Conservation (phyloP, 2,797 vertebrate genomes). For the Channallabes apus region DNA sequence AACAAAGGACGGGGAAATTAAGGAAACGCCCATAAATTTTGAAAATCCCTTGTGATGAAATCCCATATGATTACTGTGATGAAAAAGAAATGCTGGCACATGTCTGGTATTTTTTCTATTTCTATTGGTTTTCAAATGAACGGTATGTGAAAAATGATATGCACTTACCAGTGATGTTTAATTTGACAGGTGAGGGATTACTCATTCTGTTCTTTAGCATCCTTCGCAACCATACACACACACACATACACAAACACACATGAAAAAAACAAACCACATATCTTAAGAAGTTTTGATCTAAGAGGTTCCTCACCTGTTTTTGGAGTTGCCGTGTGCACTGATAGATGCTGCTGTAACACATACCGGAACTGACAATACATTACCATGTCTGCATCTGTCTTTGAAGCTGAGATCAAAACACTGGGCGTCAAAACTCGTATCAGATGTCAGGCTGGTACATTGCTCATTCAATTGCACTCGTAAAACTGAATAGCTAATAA, state of each 20-base stretch:
- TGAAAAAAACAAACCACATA: not conserved
- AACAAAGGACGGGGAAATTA: not conserved
- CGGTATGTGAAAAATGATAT: not conserved
- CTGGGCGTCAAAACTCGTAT: not conserved
- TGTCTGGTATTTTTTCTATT: not conserved
- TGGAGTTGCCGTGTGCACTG: not conserved
- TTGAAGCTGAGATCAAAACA: conserved; percentile 16
- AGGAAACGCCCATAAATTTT: not conserved
- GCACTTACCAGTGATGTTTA: not conserved
- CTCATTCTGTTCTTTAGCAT: not conserved
- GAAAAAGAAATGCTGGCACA: not conserved
- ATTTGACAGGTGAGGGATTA: not conserved
- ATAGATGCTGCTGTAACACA: not conserved
- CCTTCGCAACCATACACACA: conserved; percentile 6
- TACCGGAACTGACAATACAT: not conserved
- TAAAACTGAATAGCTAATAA: not conserved
- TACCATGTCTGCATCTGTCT: not conserved
- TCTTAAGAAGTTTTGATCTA: not conserved
- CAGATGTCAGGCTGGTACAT: not conserved
- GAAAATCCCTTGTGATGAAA: not conserved
- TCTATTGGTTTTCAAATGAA: not conserved
- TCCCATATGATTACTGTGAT: not conserved
- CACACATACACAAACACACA: not conserved
- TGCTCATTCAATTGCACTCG: not conserved
- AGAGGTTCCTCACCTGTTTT: conserved; percentile 5